These are phyloP conservation scores for Urosaurus nigricauda DNA, from an alignment of 2,797 vertebrate genomes.

Conservation along the genomic window DNA sequence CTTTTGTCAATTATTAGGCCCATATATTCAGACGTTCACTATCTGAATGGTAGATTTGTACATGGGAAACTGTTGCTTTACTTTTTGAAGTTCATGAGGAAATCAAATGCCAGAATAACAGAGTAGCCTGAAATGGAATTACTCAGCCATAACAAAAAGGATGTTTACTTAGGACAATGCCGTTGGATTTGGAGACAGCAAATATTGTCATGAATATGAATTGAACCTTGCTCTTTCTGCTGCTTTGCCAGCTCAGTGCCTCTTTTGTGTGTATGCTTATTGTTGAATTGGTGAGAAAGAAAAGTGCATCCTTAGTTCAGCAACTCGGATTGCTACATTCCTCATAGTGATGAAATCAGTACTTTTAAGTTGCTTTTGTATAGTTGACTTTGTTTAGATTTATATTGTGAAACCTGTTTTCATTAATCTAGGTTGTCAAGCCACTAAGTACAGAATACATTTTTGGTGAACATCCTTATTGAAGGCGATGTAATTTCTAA, in stretches of 20 bases:
- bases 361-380: background rate
- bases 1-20: background rate
- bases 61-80: slow-evolving; percentile 36
- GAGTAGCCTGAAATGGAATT: slow-evolving; percentile 23
- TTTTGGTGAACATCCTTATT: background rate
- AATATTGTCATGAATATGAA: background rate
- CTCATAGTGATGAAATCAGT: background rate
- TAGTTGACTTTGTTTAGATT: background rate
- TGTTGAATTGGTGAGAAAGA: background rate
- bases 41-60: background rate
- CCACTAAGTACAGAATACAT: background rate
- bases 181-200: slow-evolving; percentile 26
- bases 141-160: slow-evolving; percentile 11
- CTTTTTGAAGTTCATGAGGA: slow-evolving; percentile 24
- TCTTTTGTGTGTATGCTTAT: slow-evolving; percentile 20
- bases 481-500: background rate
- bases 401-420: background rate
- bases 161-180: slow-evolving; percentile 25
- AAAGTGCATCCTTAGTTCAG: background rate
- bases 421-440: background rate
- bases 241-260: background rate
- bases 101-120: slow-evolving; percentile 28
- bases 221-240: slow-evolving; percentile 36
- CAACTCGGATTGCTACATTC: background rate
- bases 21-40: background rate